Conservation (phyloP, 2,888 invertebrate genomes). For the Conomelus anceps region DNA sequence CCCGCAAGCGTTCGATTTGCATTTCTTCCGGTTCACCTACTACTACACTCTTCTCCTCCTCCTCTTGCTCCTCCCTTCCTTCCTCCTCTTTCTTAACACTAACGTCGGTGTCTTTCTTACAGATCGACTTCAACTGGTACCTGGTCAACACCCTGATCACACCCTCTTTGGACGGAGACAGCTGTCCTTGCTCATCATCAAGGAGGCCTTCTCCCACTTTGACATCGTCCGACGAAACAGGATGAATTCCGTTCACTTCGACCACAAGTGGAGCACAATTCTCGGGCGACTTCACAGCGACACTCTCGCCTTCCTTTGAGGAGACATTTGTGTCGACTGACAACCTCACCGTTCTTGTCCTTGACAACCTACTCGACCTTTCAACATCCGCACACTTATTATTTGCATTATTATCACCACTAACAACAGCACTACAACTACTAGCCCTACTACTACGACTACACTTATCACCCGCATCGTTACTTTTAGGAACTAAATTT, state of each 20-base stretch:
- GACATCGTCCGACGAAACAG: neutral
- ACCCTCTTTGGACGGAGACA: neutral
- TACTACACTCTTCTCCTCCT: neutral
- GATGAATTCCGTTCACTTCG: neutral
- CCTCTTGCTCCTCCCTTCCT: neutral
- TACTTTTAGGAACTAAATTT: neutral
- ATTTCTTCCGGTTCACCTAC: neutral
- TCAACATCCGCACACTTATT: neutral
- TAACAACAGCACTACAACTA: neutral
- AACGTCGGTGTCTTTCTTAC: neutral
- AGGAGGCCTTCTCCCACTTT: neutral
- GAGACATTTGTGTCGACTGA: no score
- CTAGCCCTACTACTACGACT: neutral
- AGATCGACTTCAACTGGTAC: neutral
- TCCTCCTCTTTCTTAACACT: neutral
- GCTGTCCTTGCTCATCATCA: neutral
- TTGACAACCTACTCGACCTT: neutral
- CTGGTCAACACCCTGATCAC: neutral
- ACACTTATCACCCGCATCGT: neutral
- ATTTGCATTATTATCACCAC: neutral
- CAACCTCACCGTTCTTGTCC: neutral
- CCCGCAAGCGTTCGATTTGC: slow-evolving; percentile 10
- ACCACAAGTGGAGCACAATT: neutral
- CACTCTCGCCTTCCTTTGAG: no score
- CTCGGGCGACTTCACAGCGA: neutral